These are phyloP conservation scores for Gadopsis bispinosus DNA, from an alignment of 2,797 vertebrate species.

Conservation along the genomic window DNA sequence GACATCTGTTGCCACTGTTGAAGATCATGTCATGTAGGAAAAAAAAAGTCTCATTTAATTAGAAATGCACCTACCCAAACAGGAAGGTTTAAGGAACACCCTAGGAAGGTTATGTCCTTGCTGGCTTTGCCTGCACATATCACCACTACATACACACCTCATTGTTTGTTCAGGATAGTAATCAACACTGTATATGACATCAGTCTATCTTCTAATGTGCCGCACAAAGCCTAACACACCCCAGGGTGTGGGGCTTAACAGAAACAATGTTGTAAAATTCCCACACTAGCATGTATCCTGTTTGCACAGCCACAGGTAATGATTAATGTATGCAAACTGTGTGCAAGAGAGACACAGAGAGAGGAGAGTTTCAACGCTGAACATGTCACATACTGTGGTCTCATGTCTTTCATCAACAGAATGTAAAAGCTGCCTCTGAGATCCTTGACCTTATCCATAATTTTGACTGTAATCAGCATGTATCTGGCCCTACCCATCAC, in stretches of 20 bases:
- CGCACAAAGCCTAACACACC: neutral
- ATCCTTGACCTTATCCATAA: too few species aligned
- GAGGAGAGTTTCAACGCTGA: neutral
- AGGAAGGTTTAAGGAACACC: too few species aligned
- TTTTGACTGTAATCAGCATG: too few species aligned
- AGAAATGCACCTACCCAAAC: neutral
- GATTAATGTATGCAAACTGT: neutral
- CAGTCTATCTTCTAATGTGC: too few species aligned
- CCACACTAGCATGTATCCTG: slow-evolving; percentile 22
- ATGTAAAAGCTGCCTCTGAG: too few species aligned
- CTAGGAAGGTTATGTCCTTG: neutral
- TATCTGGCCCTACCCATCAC: too few species aligned
- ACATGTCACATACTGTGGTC: neutral
- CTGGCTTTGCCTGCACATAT: neutral
- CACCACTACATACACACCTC: neutral
- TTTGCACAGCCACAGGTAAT: slow-evolving; percentile 21
- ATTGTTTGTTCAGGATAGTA: neutral
- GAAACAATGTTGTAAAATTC: neutral
- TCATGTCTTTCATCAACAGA: neutral
- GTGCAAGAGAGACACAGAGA: neutral
- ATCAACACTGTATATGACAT: neutral
- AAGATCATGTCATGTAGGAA: too few species aligned
- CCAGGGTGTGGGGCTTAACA: neutral
- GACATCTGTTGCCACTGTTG: too few species aligned
- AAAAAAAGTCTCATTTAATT: too few species aligned